A percentile compares a stretch with the other conserved stretches of the same genome.
Conservation (phyloP, 2,113 vertebrate genomes). For the Neolamprologus cancellatus region DNA sequence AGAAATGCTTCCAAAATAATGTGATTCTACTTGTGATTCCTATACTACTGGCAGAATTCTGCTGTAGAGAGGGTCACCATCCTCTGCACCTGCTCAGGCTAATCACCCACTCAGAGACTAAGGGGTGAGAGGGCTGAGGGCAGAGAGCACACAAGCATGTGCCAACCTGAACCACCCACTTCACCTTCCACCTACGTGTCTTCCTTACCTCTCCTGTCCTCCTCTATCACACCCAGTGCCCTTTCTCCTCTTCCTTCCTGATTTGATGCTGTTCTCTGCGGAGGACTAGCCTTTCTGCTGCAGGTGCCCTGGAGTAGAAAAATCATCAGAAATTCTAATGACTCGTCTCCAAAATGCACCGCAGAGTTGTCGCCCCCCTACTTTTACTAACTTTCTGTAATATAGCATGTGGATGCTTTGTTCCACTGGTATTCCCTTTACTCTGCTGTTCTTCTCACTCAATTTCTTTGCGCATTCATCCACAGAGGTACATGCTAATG, state of each 20-base stretch:
- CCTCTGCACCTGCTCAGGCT: constrained; percentile 24
- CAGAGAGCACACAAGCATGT: neutral
- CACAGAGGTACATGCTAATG: neutral
- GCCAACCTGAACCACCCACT: neutral
- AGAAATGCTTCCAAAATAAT: neutral
- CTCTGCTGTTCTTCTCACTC: neutral
- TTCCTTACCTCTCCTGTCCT: neutral
- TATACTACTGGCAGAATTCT: neutral
- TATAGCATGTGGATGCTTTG: neutral
- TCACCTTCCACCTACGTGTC: neutral
- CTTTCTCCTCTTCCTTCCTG: neutral
- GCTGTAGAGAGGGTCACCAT: constrained; percentile 16
- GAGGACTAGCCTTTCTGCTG: neutral
- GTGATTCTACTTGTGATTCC: neutral
- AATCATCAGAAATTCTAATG: constrained; percentile 43
- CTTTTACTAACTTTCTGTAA: neutral
- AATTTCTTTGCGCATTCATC: neutral
- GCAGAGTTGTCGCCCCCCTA: neutral
- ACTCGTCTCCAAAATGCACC: neutral
- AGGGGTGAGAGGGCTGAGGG: constrained; percentile 19
- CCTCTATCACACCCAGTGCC: neutral
- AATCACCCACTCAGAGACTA: constrained; percentile 53
- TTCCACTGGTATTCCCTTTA: neutral
- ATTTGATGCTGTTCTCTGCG: neutral
- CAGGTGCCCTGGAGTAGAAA: neutral